phyloP scores from a whole-genome alignment of 2,113 vertebrate species.

The Anguilla japonica region DNA sequence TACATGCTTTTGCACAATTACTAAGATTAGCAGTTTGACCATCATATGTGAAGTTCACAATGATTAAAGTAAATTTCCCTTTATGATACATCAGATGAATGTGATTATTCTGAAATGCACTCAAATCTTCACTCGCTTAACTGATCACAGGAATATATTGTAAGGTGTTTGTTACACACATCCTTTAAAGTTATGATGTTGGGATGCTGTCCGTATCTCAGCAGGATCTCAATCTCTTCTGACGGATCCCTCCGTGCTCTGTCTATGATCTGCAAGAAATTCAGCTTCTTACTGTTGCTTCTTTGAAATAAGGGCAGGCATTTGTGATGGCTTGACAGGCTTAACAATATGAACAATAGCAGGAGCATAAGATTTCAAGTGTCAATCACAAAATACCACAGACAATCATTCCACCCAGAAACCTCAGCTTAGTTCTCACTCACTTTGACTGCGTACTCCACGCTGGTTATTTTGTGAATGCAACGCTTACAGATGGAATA shows the following conservation, averaged over 20 bases:
- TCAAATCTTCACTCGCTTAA: not conserved
- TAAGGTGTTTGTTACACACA: constrained; percentile 67
- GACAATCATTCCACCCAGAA: not conserved
- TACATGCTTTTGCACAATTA: too few species aligned
- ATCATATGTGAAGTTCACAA: too few species aligned
- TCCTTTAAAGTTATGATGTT: constrained; percentile 93
- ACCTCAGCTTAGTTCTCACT: constrained; percentile 17
- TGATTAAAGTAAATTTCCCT: too few species aligned
- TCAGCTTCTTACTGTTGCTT: constrained; percentile 16
- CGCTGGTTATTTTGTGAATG: constrained; percentile 83
- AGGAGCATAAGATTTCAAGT: not conserved
- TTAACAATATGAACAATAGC: not conserved
- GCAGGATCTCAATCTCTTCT: constrained; percentile 92
- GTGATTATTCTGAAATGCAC: too few species aligned
- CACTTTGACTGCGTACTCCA: constrained; percentile 95
- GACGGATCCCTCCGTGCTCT: constrained; percentile 86
- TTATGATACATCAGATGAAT: too few species aligned
- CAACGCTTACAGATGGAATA: constrained; percentile 86
- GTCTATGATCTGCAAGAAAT: constrained; percentile 82
- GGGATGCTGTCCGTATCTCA: constrained; percentile 91
- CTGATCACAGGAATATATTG: not conserved
- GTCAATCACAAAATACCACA: not conserved
- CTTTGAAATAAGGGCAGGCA: not conserved
- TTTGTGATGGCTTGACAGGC: not conserved
- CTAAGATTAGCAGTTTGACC: too few species aligned